Base-by-base conservation (phyloP, 2,888 invertebrate genomes). In the Parnassius apollo region DNA sequence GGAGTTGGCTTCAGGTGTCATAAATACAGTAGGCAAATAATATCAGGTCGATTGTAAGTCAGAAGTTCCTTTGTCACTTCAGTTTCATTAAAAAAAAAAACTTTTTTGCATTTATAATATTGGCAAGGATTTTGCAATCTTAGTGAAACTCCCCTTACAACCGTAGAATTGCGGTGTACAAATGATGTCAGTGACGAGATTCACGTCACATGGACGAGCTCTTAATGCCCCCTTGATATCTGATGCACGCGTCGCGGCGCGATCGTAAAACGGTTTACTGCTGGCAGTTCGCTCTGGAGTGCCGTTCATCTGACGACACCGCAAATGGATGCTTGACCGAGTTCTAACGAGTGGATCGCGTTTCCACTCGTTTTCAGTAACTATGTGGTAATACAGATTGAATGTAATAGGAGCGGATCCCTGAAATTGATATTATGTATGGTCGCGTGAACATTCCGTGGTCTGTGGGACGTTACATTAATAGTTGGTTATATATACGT, bases 191-290 rank as follows among this genome's bases (percentile, higher is more conserved):
- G 42, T 55, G 42, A 60, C 13, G 53, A 25, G 55, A 42, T 49
- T 42, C 42, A 13, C 57, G 49, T 57, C 57, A 42, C 57, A 48
- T 54, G 54, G 54, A 54, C 42, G 42, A 44, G 57, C 50, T 50
- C 49, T 58, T 58, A 42, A 50, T 42, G 57, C 42, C 9, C 8
- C 50, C 35, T 35, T 35, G 49, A 13, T 50, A 59, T 52, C 50
- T 53, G 57, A 52, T 53, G 52, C 54, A 44, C 48, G 54, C 60
- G 57, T 54, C 44, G 48, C 44, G 42, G 44, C 2, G 46, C 12
- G 51, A 25, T 58, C 62, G 54, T 58, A 62, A 62, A 62, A 22
- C 52, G 10, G 48, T 62, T 62, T 62, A 62, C 54, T 35, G 54
- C 57, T 49, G 49, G 35, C 11, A n/a, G 42, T 45, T 22, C 12